A percentile compares a stretch with the other conserved stretches of the same genome.
Conservation (phyloP, 2,113 vertebrate genomes). For the Salminus brasiliensis region DNA sequence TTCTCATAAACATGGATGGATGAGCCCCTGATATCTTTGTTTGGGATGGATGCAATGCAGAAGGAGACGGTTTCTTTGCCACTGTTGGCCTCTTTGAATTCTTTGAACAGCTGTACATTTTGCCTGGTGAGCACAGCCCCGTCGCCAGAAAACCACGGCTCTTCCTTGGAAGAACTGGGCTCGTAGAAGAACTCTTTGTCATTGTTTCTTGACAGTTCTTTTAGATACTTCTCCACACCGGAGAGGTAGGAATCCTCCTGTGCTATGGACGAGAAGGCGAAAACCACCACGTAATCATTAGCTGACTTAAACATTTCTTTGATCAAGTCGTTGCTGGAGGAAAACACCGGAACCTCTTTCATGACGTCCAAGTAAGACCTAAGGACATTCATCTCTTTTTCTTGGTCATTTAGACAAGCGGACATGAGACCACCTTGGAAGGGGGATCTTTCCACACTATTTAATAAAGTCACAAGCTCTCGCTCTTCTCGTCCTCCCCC, state of each 20-base stretch:
- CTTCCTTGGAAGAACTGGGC: neutral
- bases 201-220: neutral
- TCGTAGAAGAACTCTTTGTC: neutral
- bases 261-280: slow-evolving; percentile 42
- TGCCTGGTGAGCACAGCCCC: slow-evolving; percentile 14
- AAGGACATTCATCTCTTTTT: slow-evolving; percentile 49
- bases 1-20: slow-evolving; percentile 53
- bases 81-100: slow-evolving; percentile 49
- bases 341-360: slow-evolving; percentile 27
- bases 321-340: slow-evolving; percentile 46
- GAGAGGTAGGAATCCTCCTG: slow-evolving; percentile 3
- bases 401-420: slow-evolving; percentile 32
- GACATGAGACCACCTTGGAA: slow-evolving; percentile 31
- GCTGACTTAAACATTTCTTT: slow-evolving; percentile 25
- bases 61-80: slow-evolving; percentile 28
- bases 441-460: slow-evolving; percentile 42
- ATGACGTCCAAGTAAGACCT: slow-evolving; percentile 45
- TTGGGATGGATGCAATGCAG: slow-evolving; percentile 46
- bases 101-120: slow-evolving; percentile 44
- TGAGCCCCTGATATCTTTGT: slow-evolving; percentile 15
- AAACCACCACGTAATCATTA: slow-evolving; percentile 41
- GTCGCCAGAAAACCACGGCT: slow-evolving; percentile 39
- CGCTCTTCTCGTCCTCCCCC: slow-evolving; percentile 47
- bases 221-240: slow-evolving; percentile 44
- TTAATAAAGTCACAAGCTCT: slow-evolving; percentile 35